These are phyloP conservation scores for Odontomyia ornata DNA, from an alignment of 2,888 invertebrate species.

Conservation along the genomic window DNA sequence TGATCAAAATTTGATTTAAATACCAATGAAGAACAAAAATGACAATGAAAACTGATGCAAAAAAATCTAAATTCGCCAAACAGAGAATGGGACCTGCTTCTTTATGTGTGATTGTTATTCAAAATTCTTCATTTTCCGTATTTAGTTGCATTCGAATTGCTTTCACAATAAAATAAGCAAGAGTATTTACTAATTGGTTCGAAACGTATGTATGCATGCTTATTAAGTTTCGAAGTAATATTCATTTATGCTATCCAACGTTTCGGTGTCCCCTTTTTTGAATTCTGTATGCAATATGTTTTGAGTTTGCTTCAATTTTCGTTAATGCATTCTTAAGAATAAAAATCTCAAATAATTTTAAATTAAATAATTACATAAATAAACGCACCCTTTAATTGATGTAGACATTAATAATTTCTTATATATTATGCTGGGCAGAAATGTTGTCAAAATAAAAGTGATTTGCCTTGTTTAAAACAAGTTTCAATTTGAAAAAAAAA, in stretches of 20 bases:
- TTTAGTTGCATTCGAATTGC: slow-evolving; percentile 48
- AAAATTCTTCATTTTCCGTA: slow-evolving; percentile 46
- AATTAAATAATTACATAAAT: too few relatives aligned
- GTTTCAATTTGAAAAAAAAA: too few relatives aligned
- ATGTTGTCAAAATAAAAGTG: too few relatives aligned
- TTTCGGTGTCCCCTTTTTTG: too few relatives aligned
- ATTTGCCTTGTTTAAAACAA: too few relatives aligned
- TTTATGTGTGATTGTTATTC: slow-evolving; percentile 48
- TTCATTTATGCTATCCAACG: background rate
- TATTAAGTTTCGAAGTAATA: background rate
- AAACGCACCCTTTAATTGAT: too few relatives aligned
- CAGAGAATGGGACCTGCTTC: slow-evolving; percentile 44
- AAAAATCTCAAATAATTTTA: too few relatives aligned
- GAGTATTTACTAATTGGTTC: slow-evolving; percentile 40
- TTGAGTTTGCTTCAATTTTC: too few relatives aligned
- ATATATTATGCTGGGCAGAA: too few relatives aligned
- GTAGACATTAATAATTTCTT: too few relatives aligned
- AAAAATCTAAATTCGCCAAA: slow-evolving; percentile 16
- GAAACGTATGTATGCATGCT: slow-evolving; percentile 51
- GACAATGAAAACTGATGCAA: slow-evolving; percentile 23
- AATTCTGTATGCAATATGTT: too few relatives aligned
- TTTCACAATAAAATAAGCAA: slow-evolving; percentile 46
- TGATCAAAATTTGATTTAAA: slow-evolving; percentile 38
- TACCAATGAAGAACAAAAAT: slow-evolving; percentile 21
- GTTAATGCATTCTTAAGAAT: too few relatives aligned